phyloP scores from a whole-genome alignment of 1,140 invertebrate genomes.

The Heliconius congener region DNA sequence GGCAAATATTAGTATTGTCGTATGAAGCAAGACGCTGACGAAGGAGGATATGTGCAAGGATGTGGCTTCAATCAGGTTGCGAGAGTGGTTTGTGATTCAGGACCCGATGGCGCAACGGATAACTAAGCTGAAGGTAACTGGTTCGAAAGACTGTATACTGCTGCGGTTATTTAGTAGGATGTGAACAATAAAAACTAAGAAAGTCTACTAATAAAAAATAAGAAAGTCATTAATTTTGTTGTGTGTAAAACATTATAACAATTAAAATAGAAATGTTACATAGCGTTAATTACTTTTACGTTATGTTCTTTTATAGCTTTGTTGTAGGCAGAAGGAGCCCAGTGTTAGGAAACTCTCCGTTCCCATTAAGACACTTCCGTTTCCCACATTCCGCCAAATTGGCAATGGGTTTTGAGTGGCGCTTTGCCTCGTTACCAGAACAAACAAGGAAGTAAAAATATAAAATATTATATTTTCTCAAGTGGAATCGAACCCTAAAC shows the following conservation, averaged over 20 bases:
- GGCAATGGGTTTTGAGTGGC: too few species aligned
- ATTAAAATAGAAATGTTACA: neutral
- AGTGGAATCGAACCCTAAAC: too few species aligned
- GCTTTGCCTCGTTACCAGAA: too few species aligned
- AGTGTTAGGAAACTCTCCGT: too few species aligned
- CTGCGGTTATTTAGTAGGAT: neutral
- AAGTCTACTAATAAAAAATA: too few species aligned
- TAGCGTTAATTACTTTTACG: neutral
- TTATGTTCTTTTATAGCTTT: neutral
- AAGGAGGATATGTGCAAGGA: slow-evolving; percentile 7
- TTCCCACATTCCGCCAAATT: too few species aligned
- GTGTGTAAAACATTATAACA: neutral
- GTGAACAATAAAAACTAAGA: too few species aligned
- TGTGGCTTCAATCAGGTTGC: neutral
- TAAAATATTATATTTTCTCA: too few species aligned
- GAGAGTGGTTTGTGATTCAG: neutral
- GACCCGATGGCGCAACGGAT: neutral
- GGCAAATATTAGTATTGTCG: neutral
- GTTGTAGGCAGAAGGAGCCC: too few species aligned
- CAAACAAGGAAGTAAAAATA: too few species aligned
- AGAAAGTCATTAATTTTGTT: neutral
- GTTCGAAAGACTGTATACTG: neutral
- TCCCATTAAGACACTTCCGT: too few species aligned
- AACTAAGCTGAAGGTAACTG: neutral
- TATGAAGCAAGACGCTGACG: neutral